Base-by-base conservation (phyloP, 2,888 invertebrate species). In the Nasonia oneida region DNA sequence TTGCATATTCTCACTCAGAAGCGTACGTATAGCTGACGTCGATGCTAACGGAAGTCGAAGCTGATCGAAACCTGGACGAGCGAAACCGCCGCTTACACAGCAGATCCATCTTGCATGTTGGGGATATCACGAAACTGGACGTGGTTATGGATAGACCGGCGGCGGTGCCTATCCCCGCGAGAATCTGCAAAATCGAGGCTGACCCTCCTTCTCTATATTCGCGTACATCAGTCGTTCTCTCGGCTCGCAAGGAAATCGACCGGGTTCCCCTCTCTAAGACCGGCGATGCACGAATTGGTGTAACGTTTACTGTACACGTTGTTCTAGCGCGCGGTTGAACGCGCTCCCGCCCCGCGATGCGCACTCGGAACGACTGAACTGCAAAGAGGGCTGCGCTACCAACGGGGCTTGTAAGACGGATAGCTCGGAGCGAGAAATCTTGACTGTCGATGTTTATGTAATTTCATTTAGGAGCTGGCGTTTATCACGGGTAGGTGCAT, bases 61-160 rank as follows among this genome's bases (percentile, higher is more conserved):
- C 61, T 83, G 83, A 83, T 83, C 83, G 78, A 78, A 83, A 83
- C 78, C 71, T 78, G 77, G 83, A 39, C 71, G 33, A 57, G 77
- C 76, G 57, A 23, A 70, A 77, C 53, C 70, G 4, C 39, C 61
- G 42, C 74, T 47, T 23, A 39, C 74, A n/a, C 74, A 23, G 47
- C 71, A 71, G 37, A 71, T 73, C 53, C 81, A 57, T 77, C 53
- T n/a, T 23, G 73, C 47, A 47, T 29, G 61, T 33, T 33, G 79
- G 50, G 70, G 47, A 79, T 67, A 79, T 57, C 77, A 12, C 61
- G 57, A 57, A 57, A 57, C 61, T 61, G 74, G 74, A 74, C 74
- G 74, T 64, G 75, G 84, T 64, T 29, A 81, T 81, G n/a, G 76
- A 74, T 70, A 70, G 74, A n/a, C 23, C 50, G n/a, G 70, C 23